Base-by-base conservation (phyloP, 2,797 vertebrate species). In the Periophthalmus magnuspinnatus region DNA sequence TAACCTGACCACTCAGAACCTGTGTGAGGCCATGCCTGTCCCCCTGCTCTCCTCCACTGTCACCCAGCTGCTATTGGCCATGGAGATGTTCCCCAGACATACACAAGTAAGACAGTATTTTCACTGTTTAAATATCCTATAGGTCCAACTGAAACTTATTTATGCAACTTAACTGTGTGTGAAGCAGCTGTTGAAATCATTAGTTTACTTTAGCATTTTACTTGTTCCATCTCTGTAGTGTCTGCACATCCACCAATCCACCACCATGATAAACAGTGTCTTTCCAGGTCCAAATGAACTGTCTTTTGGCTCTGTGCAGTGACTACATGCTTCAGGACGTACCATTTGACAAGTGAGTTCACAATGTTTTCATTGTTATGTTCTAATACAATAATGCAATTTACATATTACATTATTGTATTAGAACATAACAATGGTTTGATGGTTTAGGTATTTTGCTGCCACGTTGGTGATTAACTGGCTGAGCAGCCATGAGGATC, bases 251-350 rank as follows among this genome's bases (percentile, higher is more conserved):
- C n/a, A 17, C 41, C 41, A 24, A 16, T 47, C 34, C 59, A 62
- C 14, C 50, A 71, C 6, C 5, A 50, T 65, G 6, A 62, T 48
- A 6, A 69, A 69, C 3, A 57, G 3, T 57, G 45, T 91, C 74
- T 73, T 78, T 77, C 36, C 68, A 98, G 97, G 91, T 98, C 84
- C 96, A 97, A 70, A 97, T 95, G 91, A 97, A 97, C 84, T 98
- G 97, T 77, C 93, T 98, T 67, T 93, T 98, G 86, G 94, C 94
- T 3, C 94, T 99, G 38, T 96, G 96, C 93, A 98, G 95, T 84
- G 95, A 97, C 84, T 93, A 95, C 84, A 95, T 99, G 81, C 95
- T 98, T 77, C 95, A 97, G 81, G 94, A 96, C 63, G 94, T 97
- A 83, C 95, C 96, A n/a, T 98, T 98, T 91, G 95, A 98, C 94